phyloP scores from a whole-genome alignment of 2,888 invertebrate species.

The Drosophila prostipennis region DNA sequence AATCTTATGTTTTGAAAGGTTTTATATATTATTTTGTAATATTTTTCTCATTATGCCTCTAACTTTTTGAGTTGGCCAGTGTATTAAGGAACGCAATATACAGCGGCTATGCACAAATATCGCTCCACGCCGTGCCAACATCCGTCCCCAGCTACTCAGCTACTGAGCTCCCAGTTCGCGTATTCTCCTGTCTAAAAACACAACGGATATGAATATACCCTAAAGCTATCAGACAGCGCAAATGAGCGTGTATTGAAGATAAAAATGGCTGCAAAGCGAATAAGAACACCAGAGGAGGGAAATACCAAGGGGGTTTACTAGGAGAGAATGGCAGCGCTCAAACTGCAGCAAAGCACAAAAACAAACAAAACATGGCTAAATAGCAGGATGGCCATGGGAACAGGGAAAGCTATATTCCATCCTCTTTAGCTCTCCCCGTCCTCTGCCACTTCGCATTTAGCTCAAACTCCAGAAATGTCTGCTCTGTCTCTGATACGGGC shows the following conservation, averaged over 20 bases:
- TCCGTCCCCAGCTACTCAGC: conserved; percentile 39
- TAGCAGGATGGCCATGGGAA: conserved; percentile 41
- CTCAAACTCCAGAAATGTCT: conserved; percentile 42
- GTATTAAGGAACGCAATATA: conserved; percentile 49
- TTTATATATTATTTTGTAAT: not conserved
- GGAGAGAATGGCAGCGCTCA: conserved; percentile 12
- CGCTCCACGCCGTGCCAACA: conserved; percentile 2
- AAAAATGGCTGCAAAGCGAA: conserved; percentile 58
- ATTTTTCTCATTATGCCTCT: not conserved
- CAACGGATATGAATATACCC: conserved; percentile 79
- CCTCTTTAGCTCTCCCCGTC: not conserved
- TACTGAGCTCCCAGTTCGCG: conserved; percentile 38
- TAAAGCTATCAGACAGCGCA: conserved; percentile 77
- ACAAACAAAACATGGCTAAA: conserved; percentile 69
- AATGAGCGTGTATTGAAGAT: conserved; percentile 76
- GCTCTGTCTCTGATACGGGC: conserved; percentile 57
- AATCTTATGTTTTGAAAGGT: not conserved
- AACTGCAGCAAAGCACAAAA: conserved; percentile 48
- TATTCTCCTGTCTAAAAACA: conserved; percentile 56
- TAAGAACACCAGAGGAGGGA: conserved; percentile 13
- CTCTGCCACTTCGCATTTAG: conserved; percentile 32
- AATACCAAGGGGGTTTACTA: not conserved
- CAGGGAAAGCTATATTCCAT: conserved; percentile 10
- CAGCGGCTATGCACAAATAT: conserved; percentile 27
- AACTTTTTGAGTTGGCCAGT: conserved; percentile 16